A percentile compares a stretch with the other conserved stretches of the same genome.
Conservation (phyloP, 23 tunicate species). For the Ciona savignyi region DNA sequence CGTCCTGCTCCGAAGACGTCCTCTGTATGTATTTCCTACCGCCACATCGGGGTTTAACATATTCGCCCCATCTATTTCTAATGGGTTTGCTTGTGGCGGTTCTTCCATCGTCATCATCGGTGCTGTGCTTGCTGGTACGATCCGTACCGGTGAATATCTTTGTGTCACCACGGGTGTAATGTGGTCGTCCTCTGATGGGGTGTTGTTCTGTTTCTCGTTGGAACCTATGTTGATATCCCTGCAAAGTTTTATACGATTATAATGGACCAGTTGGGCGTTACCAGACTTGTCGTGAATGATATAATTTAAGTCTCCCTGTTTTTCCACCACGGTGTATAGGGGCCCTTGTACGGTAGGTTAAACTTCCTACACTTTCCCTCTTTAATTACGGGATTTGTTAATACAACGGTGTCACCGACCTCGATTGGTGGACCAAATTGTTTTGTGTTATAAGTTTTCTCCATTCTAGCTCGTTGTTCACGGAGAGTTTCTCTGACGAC, state of each 20-base stretch:
- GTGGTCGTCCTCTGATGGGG: too few species aligned
- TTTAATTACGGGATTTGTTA: background rate
- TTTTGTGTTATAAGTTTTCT: background rate
- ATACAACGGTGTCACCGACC: background rate
- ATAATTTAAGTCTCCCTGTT: background rate
- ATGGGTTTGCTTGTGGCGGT: too few species aligned
- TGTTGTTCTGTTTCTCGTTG: background rate
- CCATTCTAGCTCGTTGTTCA: background rate
- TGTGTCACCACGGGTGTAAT: too few species aligned
- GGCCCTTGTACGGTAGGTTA: slow-evolving; percentile 2
- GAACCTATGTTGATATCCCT: background rate
- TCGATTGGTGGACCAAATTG: background rate
- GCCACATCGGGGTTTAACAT: too few species aligned
- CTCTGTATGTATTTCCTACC: too few species aligned
- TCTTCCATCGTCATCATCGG: too few species aligned
- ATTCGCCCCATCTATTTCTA: too few species aligned
- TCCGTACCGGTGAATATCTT: too few species aligned
- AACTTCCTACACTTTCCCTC: slow-evolving; percentile 10
- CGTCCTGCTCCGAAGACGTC: too few species aligned
- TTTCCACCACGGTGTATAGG: too few species aligned
- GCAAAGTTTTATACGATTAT: slow-evolving; percentile 1
- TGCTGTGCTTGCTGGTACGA: too few species aligned
- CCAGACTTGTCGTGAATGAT: background rate
- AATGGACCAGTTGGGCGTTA: slow-evolving; percentile 1
- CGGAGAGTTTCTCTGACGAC: background rate